A percentile compares a stretch with the other conserved stretches of the same genome.
These are phyloP conservation scores for Montipora foliosa DNA, from an alignment of 64 coral and sea anemone species.

Conservation along the genomic window DNA sequence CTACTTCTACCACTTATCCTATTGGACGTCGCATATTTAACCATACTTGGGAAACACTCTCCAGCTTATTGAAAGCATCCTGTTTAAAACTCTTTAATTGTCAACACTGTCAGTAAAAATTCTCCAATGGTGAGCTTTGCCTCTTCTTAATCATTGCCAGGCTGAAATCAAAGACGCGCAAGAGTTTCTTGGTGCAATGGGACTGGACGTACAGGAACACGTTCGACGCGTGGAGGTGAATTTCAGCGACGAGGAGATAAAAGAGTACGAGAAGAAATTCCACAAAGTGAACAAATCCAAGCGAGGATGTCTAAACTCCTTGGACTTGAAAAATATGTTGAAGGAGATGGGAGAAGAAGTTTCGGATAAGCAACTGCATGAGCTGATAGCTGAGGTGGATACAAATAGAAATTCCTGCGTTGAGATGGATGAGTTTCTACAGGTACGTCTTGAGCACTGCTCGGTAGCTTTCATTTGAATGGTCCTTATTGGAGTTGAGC, in stretches of 20 bases:
- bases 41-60: too few relatives aligned
- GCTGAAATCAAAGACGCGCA: constrained; percentile 68
- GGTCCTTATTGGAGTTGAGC: background rate
- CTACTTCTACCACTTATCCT: too few relatives aligned
- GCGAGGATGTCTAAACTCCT: constrained; percentile 59
- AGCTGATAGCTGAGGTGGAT: constrained; percentile 86
- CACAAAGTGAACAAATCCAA: constrained; percentile 67
- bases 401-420: constrained; percentile 77
- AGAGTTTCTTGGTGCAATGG: constrained; percentile 81
- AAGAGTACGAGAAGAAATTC: constrained; percentile 82
- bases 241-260: constrained; percentile 73
- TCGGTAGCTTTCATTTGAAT: background rate
- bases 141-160: background rate
- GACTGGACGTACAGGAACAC: constrained; percentile 77
- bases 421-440: constrained; percentile 88
- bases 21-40: too few relatives aligned
- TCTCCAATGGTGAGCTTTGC: background rate
- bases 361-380: constrained; percentile 71
- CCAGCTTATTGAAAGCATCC: too few relatives aligned
- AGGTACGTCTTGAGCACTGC: constrained; percentile 45
- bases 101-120: too few relatives aligned
- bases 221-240: constrained; percentile 85
- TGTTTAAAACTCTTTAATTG: too few relatives aligned
- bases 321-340: constrained; percentile 73
- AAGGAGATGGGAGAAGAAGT: constrained; percentile 80